These are phyloP conservation scores for Apistogramma diplotaenia DNA, from an alignment of 2,113 vertebrate genomes.

Conservation along the genomic window DNA sequence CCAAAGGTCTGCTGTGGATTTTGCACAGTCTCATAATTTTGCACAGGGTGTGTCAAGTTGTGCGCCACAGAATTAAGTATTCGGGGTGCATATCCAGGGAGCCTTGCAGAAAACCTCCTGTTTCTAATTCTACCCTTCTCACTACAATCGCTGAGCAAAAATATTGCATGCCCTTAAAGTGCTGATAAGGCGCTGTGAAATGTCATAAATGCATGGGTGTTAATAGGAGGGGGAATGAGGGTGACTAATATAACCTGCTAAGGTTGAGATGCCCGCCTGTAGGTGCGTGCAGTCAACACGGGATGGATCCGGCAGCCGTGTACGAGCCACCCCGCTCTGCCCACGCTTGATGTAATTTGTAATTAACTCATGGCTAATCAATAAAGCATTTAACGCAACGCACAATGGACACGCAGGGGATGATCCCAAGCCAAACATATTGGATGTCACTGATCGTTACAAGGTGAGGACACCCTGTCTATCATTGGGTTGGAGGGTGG, in stretches of 20 bases:
- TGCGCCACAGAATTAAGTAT: conserved; percentile 45
- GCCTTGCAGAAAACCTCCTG: conserved; percentile 31
- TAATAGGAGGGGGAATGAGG: conserved; percentile 13
- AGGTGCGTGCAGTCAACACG: conserved; percentile 36
- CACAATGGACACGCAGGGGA: conserved; percentile 66
- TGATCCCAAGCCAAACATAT: conserved; percentile 69
- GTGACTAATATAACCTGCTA: conserved; percentile 23
- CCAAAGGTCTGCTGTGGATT: conserved; percentile 58
- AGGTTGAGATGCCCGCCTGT: conserved; percentile 11
- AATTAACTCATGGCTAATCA: conserved; percentile 77
- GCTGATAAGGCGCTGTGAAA: conserved; percentile 55
- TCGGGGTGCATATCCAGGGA: conserved; percentile 12
- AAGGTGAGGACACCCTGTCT: conserved; percentile 59
- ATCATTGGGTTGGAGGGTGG: conserved; percentile 40
- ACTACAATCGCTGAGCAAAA: conserved; percentile 25
- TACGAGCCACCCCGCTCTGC: conserved; percentile 6
- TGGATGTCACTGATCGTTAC: conserved; percentile 71
- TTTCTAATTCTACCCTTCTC: conserved; percentile 43
- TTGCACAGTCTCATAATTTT: conserved; percentile 56
- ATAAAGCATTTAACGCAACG: conserved; percentile 73
- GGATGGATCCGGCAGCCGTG: conserved; percentile 18
- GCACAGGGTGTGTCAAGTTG: conserved; percentile 49
- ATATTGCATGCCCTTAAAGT: conserved; percentile 9
- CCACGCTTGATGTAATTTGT: conserved; percentile 64
- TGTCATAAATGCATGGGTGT: conserved; percentile 49